Conservation (phyloP, 2,797 vertebrate species). For the Falco naumanni region DNA sequence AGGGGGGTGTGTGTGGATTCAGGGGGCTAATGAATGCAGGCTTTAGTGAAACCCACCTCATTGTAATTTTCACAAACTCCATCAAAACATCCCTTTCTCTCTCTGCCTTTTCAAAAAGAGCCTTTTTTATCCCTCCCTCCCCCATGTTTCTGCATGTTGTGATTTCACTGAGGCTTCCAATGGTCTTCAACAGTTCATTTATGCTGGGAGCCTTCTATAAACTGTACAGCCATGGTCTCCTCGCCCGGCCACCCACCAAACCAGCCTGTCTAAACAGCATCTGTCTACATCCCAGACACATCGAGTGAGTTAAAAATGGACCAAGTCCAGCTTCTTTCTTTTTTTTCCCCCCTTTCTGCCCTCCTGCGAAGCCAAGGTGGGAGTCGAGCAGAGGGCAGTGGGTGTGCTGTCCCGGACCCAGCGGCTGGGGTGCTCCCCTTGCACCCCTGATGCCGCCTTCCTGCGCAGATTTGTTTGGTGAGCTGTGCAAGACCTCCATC, state of each 20-base stretch:
- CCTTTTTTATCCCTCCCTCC: neutral
- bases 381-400: neutral
- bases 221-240: constrained; percentile 79
- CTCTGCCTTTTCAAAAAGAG: neutral
- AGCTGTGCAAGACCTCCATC: constrained; percentile 46
- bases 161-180: constrained; percentile 94
- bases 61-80: constrained; percentile 50
- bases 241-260: constrained; percentile 89
- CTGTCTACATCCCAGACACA: constrained; percentile 80
- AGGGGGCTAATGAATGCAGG: constrained; percentile 18
- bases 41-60: constrained; percentile 44
- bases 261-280: constrained; percentile 88
- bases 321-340: constrained; percentile 55
- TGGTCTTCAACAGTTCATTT: constrained; percentile 95
- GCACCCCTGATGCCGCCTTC: constrained; percentile 29
- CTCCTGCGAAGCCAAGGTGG: neutral
- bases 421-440: neutral
- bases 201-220: constrained; percentile 86
- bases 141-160: constrained; percentile 84
- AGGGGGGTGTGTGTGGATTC: neutral
- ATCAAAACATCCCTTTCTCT: constrained; percentile 58
- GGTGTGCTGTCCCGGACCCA: neutral
- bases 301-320: constrained; percentile 74
- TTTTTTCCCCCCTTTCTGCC: fast-evolving
- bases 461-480: constrained; percentile 59